Conservation (phyloP, 2,888 invertebrate species). For the Hypsopygia costalis region DNA sequence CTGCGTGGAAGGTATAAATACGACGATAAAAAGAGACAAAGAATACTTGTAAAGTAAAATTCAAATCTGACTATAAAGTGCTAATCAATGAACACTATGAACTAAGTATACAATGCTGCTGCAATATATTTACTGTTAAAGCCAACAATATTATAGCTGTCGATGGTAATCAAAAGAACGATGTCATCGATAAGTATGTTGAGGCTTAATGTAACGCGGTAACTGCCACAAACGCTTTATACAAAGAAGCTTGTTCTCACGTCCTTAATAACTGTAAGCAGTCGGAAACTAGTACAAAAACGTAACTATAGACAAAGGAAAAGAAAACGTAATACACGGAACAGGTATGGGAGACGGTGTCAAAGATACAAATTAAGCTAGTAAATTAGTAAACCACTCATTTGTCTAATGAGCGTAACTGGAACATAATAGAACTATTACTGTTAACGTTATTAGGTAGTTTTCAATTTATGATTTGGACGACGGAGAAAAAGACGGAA, state of each 20-base stretch:
- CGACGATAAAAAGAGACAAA: no score
- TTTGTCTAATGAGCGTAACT: constrained; percentile 27
- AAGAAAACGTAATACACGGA: constrained; percentile 62
- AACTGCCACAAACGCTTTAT: constrained; percentile 41
- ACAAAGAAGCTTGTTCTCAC: constrained; percentile 55
- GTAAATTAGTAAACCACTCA: constrained; percentile 11
- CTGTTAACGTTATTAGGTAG: no score
- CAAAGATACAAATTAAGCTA: constrained; percentile 34
- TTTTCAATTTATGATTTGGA: no score
- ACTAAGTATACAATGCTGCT: no score
- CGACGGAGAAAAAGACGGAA: no score
- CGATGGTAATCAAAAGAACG: constrained; percentile 42
- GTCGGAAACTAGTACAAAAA: constrained; percentile 76
- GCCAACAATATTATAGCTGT: constrained; percentile 21
- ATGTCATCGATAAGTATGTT: constrained; percentile 36
- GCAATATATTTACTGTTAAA: constrained; percentile 7
- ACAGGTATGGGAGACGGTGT: constrained; percentile 48
- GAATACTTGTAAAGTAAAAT: background rate
- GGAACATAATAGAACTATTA: background rate
- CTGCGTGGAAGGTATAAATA: no score
- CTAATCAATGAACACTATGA: no score
- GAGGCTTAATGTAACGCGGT: constrained; percentile 53
- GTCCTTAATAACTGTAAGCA: constrained; percentile 68
- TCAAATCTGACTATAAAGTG: no score
- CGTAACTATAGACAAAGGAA: constrained; percentile 67